Conservation (phyloP, 2,797 vertebrate genomes). For the Muscicapa striata region DNA sequence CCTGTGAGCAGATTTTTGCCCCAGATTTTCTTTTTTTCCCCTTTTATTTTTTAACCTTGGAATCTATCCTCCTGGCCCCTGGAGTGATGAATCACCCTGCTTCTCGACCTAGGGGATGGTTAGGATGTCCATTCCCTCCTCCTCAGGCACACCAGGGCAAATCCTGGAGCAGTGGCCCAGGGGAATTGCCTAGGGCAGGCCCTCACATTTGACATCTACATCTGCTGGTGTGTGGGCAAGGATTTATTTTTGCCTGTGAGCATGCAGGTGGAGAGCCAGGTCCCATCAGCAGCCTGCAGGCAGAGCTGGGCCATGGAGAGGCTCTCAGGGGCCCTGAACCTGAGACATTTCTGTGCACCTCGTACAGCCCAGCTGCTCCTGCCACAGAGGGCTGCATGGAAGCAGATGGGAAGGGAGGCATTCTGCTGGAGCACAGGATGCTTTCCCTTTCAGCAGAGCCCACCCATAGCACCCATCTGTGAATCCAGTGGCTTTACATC, state of each 20-base stretch:
- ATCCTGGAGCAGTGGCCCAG: not conserved
- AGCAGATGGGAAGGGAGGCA: not conserved
- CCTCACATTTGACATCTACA: not conserved
- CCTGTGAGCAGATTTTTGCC: not conserved
- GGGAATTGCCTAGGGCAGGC: not conserved
- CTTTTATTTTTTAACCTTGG: not conserved
- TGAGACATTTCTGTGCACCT: not conserved
- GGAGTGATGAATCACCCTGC: rapidly evolving
- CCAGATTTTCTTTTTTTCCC: not conserved
- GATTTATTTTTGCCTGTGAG: not conserved
- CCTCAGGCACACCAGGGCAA: not conserved
- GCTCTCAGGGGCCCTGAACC: not conserved
- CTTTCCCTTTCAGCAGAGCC: not conserved
- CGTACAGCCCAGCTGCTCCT: rapidly evolving
- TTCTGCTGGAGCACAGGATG: not conserved
- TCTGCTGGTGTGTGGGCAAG: not conserved
- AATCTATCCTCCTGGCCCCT: not conserved
- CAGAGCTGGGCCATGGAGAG: not conserved
- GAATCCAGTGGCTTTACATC: not conserved
- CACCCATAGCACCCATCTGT: rapidly evolving
- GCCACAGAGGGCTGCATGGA: rapidly evolving
- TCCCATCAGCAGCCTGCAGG: not conserved
- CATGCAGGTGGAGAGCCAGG: not conserved
- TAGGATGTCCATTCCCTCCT: not conserved
- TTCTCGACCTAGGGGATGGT: too few relatives aligned